phyloP scores from a whole-genome alignment of 2,888 invertebrate genomes.

The Amphipoea lucens region DNA sequence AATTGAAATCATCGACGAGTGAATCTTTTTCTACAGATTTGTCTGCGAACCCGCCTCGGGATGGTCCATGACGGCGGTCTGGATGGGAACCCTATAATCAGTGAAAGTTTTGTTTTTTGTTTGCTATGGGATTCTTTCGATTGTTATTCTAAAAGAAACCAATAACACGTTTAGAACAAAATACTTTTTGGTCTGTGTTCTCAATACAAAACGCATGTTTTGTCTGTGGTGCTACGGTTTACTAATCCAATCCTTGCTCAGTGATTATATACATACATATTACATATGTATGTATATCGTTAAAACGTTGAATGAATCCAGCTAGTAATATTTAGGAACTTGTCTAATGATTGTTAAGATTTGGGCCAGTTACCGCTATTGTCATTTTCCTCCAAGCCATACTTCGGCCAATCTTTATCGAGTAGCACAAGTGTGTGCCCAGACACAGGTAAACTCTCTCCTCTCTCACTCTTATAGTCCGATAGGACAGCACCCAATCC shows the following conservation, averaged over 20 bases:
- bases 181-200: neutral
- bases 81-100: slow-evolving; percentile 54
- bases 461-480: too few relatives aligned
- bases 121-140: slow-evolving; percentile 22
- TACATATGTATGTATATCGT: neutral
- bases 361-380: neutral
- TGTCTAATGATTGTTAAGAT: neutral
- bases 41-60: slow-evolving; percentile 29
- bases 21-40: slow-evolving; percentile 24
- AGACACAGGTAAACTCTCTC: too few relatives aligned
- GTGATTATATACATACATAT: too few relatives aligned
- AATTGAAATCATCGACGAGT: neutral
- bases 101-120: slow-evolving; percentile 33
- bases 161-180: slow-evolving; percentile 41
- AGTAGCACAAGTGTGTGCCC: too few relatives aligned
- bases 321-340: neutral
- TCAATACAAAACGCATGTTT: neutral
- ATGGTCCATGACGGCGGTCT: slow-evolving; percentile 34
- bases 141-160: slow-evolving; percentile 49
- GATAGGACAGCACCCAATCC: too few relatives aligned
- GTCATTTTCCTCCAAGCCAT: neutral
- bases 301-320: neutral
- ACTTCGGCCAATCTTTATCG: too few relatives aligned
- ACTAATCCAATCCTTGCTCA: too few relatives aligned
- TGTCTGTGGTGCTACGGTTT: neutral